Percentiles rank a stretch among this genome's conserved stretches.
Evolutionary conservation across 2,113 vertebrate species (phyloP).

Genomic region (Tauraco erythrolophus): DNA sequence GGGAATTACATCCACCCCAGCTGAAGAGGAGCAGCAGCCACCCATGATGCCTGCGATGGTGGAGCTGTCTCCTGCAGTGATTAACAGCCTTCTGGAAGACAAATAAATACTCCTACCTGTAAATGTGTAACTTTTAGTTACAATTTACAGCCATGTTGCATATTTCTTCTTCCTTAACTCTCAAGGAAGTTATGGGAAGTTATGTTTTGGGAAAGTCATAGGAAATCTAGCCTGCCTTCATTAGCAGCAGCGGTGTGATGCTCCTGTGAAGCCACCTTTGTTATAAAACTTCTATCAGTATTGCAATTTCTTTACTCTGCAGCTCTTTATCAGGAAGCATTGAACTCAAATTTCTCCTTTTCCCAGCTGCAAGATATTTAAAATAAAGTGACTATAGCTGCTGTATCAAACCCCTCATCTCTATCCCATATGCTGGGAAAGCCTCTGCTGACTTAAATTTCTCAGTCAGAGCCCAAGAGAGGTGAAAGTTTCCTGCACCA

Average conservation of each 20-base stretch:
- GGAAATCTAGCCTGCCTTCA: background rate
- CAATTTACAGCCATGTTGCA: fast-evolving
- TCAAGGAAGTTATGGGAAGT: background rate
- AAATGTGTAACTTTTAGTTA: background rate
- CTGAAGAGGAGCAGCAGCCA: background rate
- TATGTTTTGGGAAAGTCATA: background rate
- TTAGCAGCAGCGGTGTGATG: background rate
- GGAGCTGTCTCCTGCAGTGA: background rate
- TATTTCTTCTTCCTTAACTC: background rate
- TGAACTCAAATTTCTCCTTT: background rate
- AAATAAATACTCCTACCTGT: background rate
- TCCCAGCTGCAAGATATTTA: slow-evolving; percentile 28
- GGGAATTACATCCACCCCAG: background rate
- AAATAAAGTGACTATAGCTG: slow-evolving; percentile 42
- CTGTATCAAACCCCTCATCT: slow-evolving; percentile 12
- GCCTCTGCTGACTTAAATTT: slow-evolving; percentile 50
- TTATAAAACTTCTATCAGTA: background rate
- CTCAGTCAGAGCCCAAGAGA: slow-evolving; percentile 54
- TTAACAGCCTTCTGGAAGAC: background rate
- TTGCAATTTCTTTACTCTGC: background rate
- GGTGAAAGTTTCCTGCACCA: slow-evolving; percentile 62
- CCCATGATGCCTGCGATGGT: background rate
- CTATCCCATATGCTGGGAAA: slow-evolving; percentile 35
- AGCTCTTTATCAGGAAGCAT: slow-evolving; percentile 16
- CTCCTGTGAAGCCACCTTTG: background rate